phyloP scores from a whole-genome alignment of 2,888 invertebrate genomes.

The Dryobota labecula region DNA sequence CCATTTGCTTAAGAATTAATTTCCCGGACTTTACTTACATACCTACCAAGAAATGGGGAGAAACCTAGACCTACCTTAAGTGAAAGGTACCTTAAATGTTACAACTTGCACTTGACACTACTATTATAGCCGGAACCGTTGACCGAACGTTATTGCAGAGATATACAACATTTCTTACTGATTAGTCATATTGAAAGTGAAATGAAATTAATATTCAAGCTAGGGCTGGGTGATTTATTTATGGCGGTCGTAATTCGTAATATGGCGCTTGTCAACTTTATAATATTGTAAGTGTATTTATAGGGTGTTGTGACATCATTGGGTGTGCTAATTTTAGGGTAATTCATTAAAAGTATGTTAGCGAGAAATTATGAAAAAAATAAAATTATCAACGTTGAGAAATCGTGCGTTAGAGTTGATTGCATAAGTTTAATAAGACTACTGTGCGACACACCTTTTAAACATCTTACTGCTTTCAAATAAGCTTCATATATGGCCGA shows the following conservation, averaged over 20 bases:
- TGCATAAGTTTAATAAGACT: not conserved
- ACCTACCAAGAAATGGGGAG: constrained; percentile 1
- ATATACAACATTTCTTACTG: constrained; percentile 36
- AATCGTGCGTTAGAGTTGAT: not conserved
- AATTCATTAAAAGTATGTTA: not conserved
- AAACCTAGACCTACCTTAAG: constrained; percentile 18
- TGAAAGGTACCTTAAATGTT: constrained; percentile 36
- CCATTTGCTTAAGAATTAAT: not conserved
- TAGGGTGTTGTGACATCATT: not conserved
- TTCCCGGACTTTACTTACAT: not conserved
- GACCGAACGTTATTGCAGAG: constrained; percentile 15
- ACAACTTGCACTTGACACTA: constrained; percentile 31
- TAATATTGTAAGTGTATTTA: not conserved
- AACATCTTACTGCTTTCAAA: not conserved
- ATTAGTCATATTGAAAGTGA: constrained; percentile 54
- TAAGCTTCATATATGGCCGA: too few species aligned
- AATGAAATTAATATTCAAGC: constrained; percentile 41
- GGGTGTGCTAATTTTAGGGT: not conserved
- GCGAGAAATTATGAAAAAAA: not conserved
- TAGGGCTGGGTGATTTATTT: constrained; percentile 9
- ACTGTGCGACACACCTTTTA: not conserved
- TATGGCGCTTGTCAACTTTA: not conserved
- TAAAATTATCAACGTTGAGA: not conserved
- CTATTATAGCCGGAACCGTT: constrained; percentile 30
- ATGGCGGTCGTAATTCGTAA: not conserved